Evolutionary conservation across 2,797 vertebrate genomes (phyloP).

Genomic region (Gadopsis bispinosus): DNA sequence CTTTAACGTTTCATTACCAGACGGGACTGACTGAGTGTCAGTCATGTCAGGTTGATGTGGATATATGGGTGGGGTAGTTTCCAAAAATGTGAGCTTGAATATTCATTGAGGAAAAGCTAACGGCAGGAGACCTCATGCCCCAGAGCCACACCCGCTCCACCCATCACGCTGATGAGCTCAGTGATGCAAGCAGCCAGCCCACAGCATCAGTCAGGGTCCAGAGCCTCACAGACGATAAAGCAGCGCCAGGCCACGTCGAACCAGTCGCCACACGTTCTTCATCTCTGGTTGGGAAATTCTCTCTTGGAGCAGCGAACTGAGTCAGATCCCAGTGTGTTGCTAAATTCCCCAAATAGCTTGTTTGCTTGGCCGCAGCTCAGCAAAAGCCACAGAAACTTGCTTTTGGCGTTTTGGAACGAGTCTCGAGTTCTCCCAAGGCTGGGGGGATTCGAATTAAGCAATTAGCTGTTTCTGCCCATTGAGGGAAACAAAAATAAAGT

Average conservation of each 20-base stretch:
- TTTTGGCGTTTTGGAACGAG: slow-evolving; percentile 58
- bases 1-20: too few relatives aligned
- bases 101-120: neutral
- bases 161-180: slow-evolving; percentile 11
- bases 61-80: neutral
- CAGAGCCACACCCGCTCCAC: neutral
- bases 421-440: slow-evolving; percentile 47
- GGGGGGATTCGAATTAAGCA: slow-evolving; percentile 31
- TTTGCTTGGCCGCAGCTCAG: slow-evolving; percentile 49
- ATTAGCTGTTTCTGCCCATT: slow-evolving; percentile 31
- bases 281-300: slow-evolving; percentile 47
- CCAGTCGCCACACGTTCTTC: slow-evolving; percentile 43
- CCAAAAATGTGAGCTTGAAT: neutral
- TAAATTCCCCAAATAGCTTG: slow-evolving; percentile 72
- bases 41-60: neutral
- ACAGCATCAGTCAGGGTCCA: slow-evolving; percentile 53
- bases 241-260: slow-evolving; percentile 27
- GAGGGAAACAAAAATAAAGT: slow-evolving; percentile 28
- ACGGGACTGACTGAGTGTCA: neutral
- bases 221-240: slow-evolving; percentile 47
- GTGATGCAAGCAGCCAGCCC: slow-evolving; percentile 29
- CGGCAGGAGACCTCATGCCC: neutral
- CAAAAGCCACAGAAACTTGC: slow-evolving; percentile 68
- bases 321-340: slow-evolving; percentile 61
- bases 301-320: slow-evolving; percentile 30